Conservation (phyloP, 2,888 invertebrate species). For the Oscheius sp. region DNA sequence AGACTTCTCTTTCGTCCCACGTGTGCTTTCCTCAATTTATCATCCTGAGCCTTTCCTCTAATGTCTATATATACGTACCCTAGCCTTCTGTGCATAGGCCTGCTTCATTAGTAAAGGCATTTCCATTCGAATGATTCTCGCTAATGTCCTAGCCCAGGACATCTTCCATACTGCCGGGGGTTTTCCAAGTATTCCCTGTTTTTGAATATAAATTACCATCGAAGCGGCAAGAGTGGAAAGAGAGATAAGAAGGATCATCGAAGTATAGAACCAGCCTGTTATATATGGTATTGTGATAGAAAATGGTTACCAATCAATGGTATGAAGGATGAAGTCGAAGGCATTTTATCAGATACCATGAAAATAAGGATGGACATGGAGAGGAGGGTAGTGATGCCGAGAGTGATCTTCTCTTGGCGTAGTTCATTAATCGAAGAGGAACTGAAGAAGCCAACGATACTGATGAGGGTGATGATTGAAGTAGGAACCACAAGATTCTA, state of each 20-base stretch:
- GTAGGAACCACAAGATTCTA: constrained; percentile 31
- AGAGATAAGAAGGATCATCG: constrained; percentile 73
- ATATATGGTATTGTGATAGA: background rate
- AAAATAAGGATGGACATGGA: constrained; percentile 73
- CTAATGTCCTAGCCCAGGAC: constrained; percentile 58
- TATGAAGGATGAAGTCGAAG: constrained; percentile 72
- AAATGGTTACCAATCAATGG: constrained; percentile 71
- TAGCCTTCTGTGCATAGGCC: constrained; percentile 64
- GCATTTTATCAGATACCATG: constrained; percentile 71
- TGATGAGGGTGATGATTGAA: constrained; percentile 70
- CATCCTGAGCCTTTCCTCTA: constrained; percentile 40
- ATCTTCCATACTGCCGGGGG: constrained; percentile 59
- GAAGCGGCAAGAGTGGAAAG: constrained; percentile 73
- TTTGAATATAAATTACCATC: constrained; percentile 73
- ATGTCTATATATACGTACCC: constrained; percentile 33
- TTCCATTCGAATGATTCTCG: constrained; percentile 60
- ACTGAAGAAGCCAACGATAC: constrained; percentile 71
- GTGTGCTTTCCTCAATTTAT: constrained; percentile 46
- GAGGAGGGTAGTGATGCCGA: constrained; percentile 65
- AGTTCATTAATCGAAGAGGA: constrained; percentile 61
- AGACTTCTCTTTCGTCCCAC: constrained; percentile 51
- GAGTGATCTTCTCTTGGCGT: constrained; percentile 63
- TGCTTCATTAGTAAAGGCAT: constrained; percentile 67
- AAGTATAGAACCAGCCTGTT: constrained; percentile 73
- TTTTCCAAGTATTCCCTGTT: constrained; percentile 66